These are phyloP conservation scores for Nebria ingens DNA, from an alignment of 1,140 invertebrate genomes.

Conservation along the genomic window DNA sequence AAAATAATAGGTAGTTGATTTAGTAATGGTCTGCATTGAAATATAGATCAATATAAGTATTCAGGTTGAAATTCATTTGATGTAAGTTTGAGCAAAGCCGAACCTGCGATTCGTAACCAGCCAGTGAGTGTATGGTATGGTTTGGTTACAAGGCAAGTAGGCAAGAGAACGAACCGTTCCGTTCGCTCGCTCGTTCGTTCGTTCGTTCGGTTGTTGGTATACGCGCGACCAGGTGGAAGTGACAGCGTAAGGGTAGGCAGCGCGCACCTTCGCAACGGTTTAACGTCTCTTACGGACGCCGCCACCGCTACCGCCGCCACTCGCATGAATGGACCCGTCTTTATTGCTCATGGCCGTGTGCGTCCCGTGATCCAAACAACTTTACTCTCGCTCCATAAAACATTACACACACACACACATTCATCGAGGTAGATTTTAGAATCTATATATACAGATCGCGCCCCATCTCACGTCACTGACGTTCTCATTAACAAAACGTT, in stretches of 20 bases:
- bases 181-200: too few species aligned
- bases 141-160: not conserved
- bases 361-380: slow-evolving; percentile 13
- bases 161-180: too few species aligned
- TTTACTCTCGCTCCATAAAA: slow-evolving; percentile 16
- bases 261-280: slow-evolving; percentile 5
- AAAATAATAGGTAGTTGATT: too few species aligned
- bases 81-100: too few species aligned
- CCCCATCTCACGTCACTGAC: not conserved
- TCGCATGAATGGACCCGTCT: slow-evolving; percentile 14
- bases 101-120: too few species aligned
- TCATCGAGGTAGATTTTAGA: not conserved
- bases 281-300: not conserved
- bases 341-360: slow-evolving; percentile 12
- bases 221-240: slow-evolving; percentile 5
- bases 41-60: too few species aligned
- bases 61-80: too few species aligned
- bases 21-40: too few species aligned
- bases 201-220: not conserved
- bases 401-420: slow-evolving; percentile 7
- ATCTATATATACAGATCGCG: too few species aligned
- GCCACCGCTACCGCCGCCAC: not conserved
- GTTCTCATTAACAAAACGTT: not conserved
- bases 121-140: not conserved
- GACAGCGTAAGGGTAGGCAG: not conserved